Conservation (phyloP, 2,797 vertebrate genomes). For the Smutsia gigantea region DNA sequence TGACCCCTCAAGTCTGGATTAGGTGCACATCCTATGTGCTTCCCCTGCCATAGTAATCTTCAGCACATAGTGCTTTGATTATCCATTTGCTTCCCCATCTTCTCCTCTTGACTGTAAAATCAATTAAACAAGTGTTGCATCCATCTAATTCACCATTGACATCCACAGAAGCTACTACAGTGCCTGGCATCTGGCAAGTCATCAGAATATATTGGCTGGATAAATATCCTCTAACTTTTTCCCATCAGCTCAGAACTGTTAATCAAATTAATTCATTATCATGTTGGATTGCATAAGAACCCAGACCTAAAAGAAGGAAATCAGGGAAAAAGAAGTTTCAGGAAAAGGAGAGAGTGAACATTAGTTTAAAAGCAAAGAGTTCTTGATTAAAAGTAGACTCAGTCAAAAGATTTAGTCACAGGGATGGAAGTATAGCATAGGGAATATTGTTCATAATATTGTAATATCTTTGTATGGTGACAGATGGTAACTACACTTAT, state of each 20-base stretch:
- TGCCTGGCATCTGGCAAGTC: background rate
- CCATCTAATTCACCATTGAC: background rate
- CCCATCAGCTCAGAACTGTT: background rate
- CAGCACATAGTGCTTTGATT: background rate
- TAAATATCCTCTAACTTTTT: background rate
- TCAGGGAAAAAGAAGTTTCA: background rate
- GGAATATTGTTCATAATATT: too few species aligned
- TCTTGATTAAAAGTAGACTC: background rate
- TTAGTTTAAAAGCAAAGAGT: background rate
- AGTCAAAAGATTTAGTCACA: background rate
- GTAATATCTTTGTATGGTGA: too few species aligned
- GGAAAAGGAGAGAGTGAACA: background rate
- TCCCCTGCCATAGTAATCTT: background rate
- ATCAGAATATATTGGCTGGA: background rate
- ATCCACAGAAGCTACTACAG: background rate
- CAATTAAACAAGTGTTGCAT: background rate
- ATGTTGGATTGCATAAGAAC: background rate
- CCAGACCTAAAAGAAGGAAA: background rate
- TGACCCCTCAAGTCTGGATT: background rate
- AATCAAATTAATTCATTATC: background rate
- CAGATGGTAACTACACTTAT: too few species aligned
- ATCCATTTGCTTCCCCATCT: background rate
- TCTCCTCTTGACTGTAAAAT: background rate
- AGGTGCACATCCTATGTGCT: background rate
- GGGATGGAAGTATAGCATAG: too few species aligned